These are phyloP conservation scores for Cerastoderma edule DNA, from an alignment of 2,888 invertebrate genomes.

Conservation along the genomic window DNA sequence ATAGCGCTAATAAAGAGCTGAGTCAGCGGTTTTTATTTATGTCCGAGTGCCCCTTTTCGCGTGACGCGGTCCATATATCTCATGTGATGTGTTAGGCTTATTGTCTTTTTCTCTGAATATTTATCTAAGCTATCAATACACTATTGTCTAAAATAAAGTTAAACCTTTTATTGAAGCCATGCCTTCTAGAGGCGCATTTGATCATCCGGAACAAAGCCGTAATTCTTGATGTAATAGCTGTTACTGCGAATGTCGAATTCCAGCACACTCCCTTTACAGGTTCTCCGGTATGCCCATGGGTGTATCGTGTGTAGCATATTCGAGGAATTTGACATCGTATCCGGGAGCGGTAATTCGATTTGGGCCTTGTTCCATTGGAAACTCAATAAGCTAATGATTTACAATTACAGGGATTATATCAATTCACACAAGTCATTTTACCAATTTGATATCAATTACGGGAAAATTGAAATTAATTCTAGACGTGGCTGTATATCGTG, in stretches of 20 bases:
- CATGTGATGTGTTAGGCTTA: too few species aligned
- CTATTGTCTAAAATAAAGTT: too few species aligned
- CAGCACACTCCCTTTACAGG: constrained; percentile 10
- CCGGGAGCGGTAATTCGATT: constrained; percentile 41
- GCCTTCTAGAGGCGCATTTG: constrained; percentile 8
- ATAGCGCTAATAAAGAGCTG: too few species aligned
- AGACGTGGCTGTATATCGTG: constrained; percentile 34
- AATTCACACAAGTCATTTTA: constrained; percentile 33
- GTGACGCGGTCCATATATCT: too few species aligned
- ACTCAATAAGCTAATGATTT: constrained; percentile 47
- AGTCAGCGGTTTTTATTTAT: too few species aligned
- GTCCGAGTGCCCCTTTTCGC: too few species aligned
- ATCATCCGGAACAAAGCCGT: constrained; percentile 13
- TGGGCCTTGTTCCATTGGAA: constrained; percentile 23
- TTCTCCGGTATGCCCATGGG: constrained; percentile 14
- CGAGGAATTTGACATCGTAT: constrained; percentile 35
- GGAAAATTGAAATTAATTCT: constrained; percentile 38
- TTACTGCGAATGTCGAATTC: constrained; percentile 12
- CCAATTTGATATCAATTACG: constrained; percentile 50
- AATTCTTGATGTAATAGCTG: not conserved
- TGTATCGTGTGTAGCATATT: constrained; percentile 41
- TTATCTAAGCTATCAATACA: too few species aligned
- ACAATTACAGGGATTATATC: constrained; percentile 21
- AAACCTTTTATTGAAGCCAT: too few species aligned
- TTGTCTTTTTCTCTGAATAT: too few species aligned